These are phyloP conservation scores for Lucifuga dentata DNA, from an alignment of 2,113 vertebrate species.

Conservation along the genomic window DNA sequence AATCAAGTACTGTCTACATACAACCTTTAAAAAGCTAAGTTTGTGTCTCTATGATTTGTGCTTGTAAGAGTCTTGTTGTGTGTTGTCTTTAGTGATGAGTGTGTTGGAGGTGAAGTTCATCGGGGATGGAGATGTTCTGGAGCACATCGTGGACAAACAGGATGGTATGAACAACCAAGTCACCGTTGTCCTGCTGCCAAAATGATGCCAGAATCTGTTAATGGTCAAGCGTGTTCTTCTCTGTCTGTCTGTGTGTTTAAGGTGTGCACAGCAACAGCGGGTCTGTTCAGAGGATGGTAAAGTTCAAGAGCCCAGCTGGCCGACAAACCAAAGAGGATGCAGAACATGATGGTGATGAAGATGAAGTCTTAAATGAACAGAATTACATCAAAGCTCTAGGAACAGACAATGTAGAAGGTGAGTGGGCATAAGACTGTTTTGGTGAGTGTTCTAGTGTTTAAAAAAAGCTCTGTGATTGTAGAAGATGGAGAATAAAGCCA, in stretches of 20 bases:
- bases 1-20: too few species aligned
- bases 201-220: not conserved
- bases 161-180: slow-evolving; percentile 80
- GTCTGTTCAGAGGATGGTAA: slow-evolving; percentile 79
- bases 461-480: too few species aligned
- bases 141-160: slow-evolving; percentile 90
- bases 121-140: slow-evolving; percentile 90
- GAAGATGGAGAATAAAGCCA: too few species aligned
- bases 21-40: too few species aligned
- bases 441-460: too few species aligned
- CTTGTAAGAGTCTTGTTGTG: not conserved
- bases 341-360: slow-evolving; percentile 71
- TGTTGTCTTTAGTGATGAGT: slow-evolving; percentile 78
- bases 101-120: slow-evolving; percentile 88
- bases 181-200: not conserved
- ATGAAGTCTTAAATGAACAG: slow-evolving; percentile 85
- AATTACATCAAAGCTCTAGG: slow-evolving; percentile 88
- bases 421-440: not conserved
- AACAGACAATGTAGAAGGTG: slow-evolving; percentile 83
- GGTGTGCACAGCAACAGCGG: slow-evolving; percentile 77
- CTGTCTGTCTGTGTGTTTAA: slow-evolving; percentile 35
- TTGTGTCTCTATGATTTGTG: not conserved
- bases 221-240: too few species aligned
- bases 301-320: slow-evolving; percentile 80
- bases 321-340: slow-evolving; percentile 39